Base-by-base conservation (phyloP, 2,888 invertebrate species). In the Cancer borealis region DNA sequence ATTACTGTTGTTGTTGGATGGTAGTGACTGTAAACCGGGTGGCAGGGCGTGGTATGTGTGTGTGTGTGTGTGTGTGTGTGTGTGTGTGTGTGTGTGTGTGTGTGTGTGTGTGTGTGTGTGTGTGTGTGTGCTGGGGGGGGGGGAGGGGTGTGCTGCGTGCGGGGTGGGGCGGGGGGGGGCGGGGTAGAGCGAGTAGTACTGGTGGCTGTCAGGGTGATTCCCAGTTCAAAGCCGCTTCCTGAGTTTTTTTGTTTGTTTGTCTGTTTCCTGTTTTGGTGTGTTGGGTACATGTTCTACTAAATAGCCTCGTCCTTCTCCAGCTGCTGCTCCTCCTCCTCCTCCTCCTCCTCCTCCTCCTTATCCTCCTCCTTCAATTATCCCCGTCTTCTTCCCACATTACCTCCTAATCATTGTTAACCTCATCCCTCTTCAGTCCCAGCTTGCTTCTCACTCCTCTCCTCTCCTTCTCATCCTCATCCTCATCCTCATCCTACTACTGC, bases 321-420 rank as follows among this genome's bases (percentile, higher is more conserved):
- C 90, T 12, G 6, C 90, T 90, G 47, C 54, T 54, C 21, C 39
- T 49, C 47, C 14, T 21, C 54, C n/a, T 46, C 79, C 79, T 21
- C 45, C 88, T 47, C 26, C 89, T 45, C 30, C 54, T 90, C 54
- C 30, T 12, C 26, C 90, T 12, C 3, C 90, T 90, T 26, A 12
- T 54, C 21, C 39, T 49, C 47, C 14, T 21, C 54, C n/a, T 60
- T 12, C 30, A 21, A 46, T 26, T 54, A 47, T 54, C 14, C 14
- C 26, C 26, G n/a, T 54, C 45, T n/a, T 60, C 88, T 45, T 26
- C 92, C 73, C 92, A 49, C 88, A 26, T 49, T 92, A 79, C 79
- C 79, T 45, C 45, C 88, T 47, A 47, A 45, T n/a, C 1, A 46
- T 54, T 39, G 8, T 49, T 12, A 30, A 14, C 60, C 79, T 60